These are phyloP conservation scores for Celastrina argiolus DNA, from an alignment of 2,888 invertebrate species.

Conservation along the genomic window DNA sequence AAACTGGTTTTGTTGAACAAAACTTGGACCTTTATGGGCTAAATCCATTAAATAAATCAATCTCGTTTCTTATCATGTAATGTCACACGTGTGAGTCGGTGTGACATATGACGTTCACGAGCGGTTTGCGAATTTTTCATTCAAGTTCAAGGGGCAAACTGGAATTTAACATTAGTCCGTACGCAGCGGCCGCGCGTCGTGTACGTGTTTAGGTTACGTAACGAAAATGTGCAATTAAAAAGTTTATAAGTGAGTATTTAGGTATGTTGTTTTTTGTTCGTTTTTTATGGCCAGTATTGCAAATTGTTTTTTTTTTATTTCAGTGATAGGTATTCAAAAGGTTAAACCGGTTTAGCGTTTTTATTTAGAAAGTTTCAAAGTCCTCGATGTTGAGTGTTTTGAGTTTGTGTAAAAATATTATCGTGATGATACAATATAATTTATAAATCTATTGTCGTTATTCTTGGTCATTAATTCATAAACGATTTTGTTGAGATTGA, in stretches of 20 bases:
- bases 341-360: neutral
- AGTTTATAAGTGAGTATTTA: neutral
- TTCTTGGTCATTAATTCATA: too few relatives aligned
- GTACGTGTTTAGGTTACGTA: neutral
- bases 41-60: neutral
- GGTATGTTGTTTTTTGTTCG: neutral
- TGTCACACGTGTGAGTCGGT: neutral
- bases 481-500: too few relatives aligned
- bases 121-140: neutral
- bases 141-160: constrained; percentile 11
- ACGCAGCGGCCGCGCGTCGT: neutral
- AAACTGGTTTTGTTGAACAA: too few relatives aligned
- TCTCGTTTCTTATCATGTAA: neutral
- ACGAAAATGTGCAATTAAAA: neutral
- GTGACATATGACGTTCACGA: neutral
- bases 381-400: neutral
- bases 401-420: neutral
- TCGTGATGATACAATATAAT: neutral
- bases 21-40: too few relatives aligned
- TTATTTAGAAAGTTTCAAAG: neutral
- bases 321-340: neutral
- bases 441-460: too few relatives aligned
- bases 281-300: neutral
- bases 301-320: neutral
- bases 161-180: neutral